A percentile compares a stretch with the other conserved stretches of the same genome.
Evolutionary conservation across 2,888 invertebrate genomes (phyloP).

Genomic region (Podabrus alpinus): DNA sequence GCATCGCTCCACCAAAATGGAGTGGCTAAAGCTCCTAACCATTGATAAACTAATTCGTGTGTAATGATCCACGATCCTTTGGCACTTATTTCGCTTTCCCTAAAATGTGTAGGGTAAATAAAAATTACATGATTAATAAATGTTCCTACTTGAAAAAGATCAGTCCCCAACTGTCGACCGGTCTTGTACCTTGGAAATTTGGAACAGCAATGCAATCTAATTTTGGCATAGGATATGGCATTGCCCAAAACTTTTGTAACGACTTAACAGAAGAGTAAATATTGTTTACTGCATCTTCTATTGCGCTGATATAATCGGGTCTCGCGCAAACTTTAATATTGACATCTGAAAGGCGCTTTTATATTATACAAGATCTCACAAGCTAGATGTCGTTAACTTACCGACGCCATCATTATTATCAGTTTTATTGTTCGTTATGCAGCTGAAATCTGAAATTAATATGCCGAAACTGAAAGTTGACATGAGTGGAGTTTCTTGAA

Average conservation of each 20-base stretch:
- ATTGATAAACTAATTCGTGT: conserved; percentile 78
- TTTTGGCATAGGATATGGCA: conserved; percentile 68
- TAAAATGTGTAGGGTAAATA: conserved; percentile 45
- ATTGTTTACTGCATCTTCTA: conserved; percentile 64
- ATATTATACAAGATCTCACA: background rate
- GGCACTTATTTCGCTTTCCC: conserved; percentile 74
- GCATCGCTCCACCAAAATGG: conserved; percentile 80
- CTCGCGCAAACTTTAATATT: conserved; percentile 68
- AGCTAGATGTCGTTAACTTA: conserved; percentile 38
- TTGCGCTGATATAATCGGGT: conserved; percentile 63
- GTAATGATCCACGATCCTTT: conserved; percentile 68
- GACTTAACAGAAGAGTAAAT: conserved; percentile 62
- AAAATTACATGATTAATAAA: background rate
- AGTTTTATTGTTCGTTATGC: conserved; percentile 32
- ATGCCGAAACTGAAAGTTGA: conserved; percentile 77
- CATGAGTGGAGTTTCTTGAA: conserved; percentile 74
- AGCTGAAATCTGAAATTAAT: conserved; percentile 67
- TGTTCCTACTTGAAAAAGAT: conserved; percentile 72
- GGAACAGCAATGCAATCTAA: conserved; percentile 77
- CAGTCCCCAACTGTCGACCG: conserved; percentile 80
- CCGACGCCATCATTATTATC: conserved; percentile 44
- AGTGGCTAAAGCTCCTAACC: conserved; percentile 76
- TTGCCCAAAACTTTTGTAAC: conserved; percentile 66
- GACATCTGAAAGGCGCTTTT: conserved; percentile 39
- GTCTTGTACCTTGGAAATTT: conserved; percentile 69